Percentiles rank a stretch among this genome's conserved stretches.
Evolutionary conservation across 1,140 invertebrate genomes (phyloP).

Genomic region (Cepaea nemoralis): DNA sequence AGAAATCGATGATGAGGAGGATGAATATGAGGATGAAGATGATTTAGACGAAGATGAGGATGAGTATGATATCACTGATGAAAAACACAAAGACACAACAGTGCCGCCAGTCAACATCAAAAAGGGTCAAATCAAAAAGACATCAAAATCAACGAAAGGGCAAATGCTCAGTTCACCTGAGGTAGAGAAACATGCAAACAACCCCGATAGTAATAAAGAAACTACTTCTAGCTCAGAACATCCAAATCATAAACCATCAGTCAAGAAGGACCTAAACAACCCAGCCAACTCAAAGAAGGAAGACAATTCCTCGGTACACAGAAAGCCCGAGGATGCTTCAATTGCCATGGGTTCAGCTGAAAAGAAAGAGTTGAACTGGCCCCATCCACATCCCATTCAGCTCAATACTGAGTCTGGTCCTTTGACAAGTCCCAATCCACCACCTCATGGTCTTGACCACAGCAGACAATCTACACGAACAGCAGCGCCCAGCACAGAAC

Average conservation of each 20-base stretch:
- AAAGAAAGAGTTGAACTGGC: neutral
- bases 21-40: slow-evolving; percentile 16
- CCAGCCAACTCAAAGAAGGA: slow-evolving; percentile 40
- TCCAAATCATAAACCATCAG: slow-evolving; percentile 28
- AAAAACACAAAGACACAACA: slow-evolving; percentile 41
- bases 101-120: slow-evolving; percentile 34
- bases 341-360: neutral
- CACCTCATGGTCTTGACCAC: slow-evolving; percentile 47
- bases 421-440: slow-evolving; percentile 60
- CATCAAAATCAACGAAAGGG: slow-evolving; percentile 22
- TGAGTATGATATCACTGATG: slow-evolving; percentile 37
- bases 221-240: slow-evolving; percentile 20
- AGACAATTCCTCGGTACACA: neutral
- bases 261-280: slow-evolving; percentile 44
- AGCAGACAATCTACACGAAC: slow-evolving; percentile 11
- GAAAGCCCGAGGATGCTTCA: neutral
- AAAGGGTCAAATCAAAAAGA: neutral
- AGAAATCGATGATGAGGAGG: slow-evolving; percentile 24
- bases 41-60: slow-evolving; percentile 30
- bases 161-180: neutral
- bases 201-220: slow-evolving; percentile 40
- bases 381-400: neutral
- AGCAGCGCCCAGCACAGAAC: slow-evolving; percentile 41
- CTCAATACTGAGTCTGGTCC: slow-evolving; percentile 52
- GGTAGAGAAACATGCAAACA: neutral